phyloP scores from a whole-genome alignment of 2,888 invertebrate species.

The Sarcophaga subvicina region DNA sequence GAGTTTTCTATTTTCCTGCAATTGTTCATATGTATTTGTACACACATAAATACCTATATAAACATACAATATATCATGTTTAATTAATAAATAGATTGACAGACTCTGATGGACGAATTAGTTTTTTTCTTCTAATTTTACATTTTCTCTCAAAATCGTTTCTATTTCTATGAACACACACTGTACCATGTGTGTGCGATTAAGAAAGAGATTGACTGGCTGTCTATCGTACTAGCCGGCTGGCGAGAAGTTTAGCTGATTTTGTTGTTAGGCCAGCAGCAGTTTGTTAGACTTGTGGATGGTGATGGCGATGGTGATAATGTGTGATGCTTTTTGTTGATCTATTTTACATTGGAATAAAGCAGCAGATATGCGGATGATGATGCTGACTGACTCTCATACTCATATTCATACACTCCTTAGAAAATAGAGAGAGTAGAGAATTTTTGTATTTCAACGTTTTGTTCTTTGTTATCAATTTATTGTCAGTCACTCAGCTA shows the following conservation, averaged over 20 bases:
- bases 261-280: too few species aligned
- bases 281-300: too few species aligned
- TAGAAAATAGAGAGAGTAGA: neutral
- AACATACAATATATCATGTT: too few species aligned
- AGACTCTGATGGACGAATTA: neutral
- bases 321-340: neutral
- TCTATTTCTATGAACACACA: neutral
- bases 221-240: too few species aligned
- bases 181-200: neutral
- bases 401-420: conserved; percentile 23
- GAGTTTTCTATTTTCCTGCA: too few species aligned
- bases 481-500: conserved; percentile 11
- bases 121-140: neutral
- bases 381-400: conserved; percentile 5
- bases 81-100: neutral
- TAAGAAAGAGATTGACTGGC: too few species aligned
- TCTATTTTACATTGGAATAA: conserved; percentile 12
- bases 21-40: too few species aligned
- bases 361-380: neutral
- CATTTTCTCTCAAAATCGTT: neutral
- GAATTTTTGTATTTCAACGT: conserved; percentile 13
- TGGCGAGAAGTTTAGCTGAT: too few species aligned
- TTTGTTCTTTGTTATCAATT: conserved; percentile 54
- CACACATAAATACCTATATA: too few species aligned
- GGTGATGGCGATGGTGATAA: too few species aligned